Percentiles rank a stretch among this genome's conserved stretches.
Conservation (phyloP, 92 coral and sea anemone genomes). For the Zoanthus solanderi region DNA sequence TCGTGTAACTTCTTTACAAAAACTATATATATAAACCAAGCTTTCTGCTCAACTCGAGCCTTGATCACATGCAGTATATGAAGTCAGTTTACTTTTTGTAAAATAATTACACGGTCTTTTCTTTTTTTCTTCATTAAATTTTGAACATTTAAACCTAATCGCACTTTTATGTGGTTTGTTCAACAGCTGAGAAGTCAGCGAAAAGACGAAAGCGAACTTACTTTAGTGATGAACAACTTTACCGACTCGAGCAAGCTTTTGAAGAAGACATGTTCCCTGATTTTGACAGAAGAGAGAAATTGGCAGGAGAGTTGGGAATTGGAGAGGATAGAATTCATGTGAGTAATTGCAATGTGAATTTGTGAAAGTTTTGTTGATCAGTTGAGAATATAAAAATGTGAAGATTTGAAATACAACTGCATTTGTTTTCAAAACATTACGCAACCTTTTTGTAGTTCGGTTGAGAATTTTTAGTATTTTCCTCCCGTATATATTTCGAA, state of each 20-base stretch:
- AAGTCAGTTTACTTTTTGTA: background rate
- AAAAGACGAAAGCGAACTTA: slow-evolving; percentile 72
- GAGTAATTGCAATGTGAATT: background rate
- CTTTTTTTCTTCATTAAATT: background rate
- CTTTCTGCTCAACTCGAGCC: no score
- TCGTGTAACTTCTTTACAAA: no score
- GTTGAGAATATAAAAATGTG: no score
- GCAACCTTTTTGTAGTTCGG: no score
- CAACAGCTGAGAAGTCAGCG: slow-evolving; percentile 47
- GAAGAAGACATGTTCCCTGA: slow-evolving; percentile 72
- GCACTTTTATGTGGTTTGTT: background rate
- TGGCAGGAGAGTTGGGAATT: slow-evolving; percentile 70
- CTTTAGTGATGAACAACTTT: slow-evolving; percentile 69
- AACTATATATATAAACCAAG: no score
- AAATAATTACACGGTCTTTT: background rate
- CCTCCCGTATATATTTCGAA: no score
- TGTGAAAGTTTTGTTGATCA: no score
- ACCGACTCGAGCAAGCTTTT: slow-evolving; percentile 74
- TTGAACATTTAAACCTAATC: background rate
- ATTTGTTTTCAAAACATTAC: no score
- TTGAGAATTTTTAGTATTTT: no score
- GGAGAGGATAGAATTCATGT: slow-evolving; percentile 79
- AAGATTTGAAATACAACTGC: no score
- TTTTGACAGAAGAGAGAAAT: slow-evolving; percentile 56
- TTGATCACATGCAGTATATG: no score